phyloP scores from a whole-genome alignment of 35 echinoderm and acorn worm genomes.

The Acanthaster planci region DNA sequence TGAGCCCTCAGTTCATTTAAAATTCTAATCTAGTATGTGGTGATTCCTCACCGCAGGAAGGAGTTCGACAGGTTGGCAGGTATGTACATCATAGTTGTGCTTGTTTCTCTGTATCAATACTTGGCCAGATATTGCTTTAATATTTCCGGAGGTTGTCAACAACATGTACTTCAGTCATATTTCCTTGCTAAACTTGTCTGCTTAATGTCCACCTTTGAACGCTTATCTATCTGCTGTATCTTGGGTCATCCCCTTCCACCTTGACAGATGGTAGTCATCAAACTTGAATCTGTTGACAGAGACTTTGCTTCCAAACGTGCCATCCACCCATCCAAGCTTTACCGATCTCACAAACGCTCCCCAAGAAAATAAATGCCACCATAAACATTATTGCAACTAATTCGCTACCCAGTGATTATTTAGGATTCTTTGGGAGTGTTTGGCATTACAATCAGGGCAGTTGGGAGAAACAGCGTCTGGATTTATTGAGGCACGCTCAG shows the following conservation, averaged over 20 bases:
- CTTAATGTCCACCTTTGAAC: not conserved
- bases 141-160: not conserved
- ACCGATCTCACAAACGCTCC: not conserved
- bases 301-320: not conserved
- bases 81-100: too few relatives aligned
- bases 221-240: not conserved
- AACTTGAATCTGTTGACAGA: not conserved
- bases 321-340: not conserved
- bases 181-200: not conserved
- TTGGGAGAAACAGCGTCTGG: too few relatives aligned
- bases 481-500: too few relatives aligned
- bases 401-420: not conserved
- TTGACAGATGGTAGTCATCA: not conserved
- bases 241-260: not conserved
- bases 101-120: too few relatives aligned
- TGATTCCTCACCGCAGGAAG: too few relatives aligned
- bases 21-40: too few relatives aligned
- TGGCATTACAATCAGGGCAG: not conserved
- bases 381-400: slow-evolving; percentile 11
- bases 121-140: too few relatives aligned
- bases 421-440: not conserved
- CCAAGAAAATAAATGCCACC: not conserved
- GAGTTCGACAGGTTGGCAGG: too few relatives aligned
- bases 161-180: not conserved
- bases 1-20: too few relatives aligned